These are phyloP conservation scores for Aphyosemion australe DNA, from an alignment of 2,113 vertebrate genomes.

Conservation along the genomic window DNA sequence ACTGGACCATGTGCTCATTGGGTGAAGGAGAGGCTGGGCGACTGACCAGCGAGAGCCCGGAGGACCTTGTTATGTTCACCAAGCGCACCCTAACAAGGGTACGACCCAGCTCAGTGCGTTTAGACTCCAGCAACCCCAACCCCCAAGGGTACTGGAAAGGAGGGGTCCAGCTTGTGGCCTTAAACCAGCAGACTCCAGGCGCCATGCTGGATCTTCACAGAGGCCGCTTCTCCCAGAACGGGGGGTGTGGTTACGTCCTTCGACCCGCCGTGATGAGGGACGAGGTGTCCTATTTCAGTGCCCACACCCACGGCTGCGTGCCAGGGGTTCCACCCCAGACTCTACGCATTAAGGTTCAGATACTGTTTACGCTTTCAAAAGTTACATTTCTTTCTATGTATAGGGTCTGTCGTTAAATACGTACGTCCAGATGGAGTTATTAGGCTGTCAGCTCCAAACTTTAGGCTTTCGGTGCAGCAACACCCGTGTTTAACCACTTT, in stretches of 20 bases:
- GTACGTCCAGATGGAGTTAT: too few relatives aligned
- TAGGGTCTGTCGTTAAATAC: not conserved
- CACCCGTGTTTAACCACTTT: too few relatives aligned
- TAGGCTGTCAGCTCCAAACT: too few relatives aligned
- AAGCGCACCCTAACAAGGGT: constrained; percentile 92
- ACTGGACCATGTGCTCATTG: constrained; percentile 93
- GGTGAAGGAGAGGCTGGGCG: constrained; percentile 92
- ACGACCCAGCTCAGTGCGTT: constrained; percentile 90
- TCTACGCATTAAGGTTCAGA: constrained; percentile 86
- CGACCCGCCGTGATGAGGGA: constrained; percentile 94
- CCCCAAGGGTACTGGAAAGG: constrained; percentile 98
- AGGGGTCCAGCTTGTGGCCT: constrained; percentile 94
- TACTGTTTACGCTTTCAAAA: not conserved
- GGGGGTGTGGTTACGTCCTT: constrained; percentile 92
- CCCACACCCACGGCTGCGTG: constrained; percentile 93
- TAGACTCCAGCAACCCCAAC: constrained; percentile 97
- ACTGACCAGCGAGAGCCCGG: constrained; percentile 91
- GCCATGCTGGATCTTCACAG: constrained; percentile 96
- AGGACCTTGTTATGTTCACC: constrained; percentile 96
- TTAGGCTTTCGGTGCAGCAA: too few relatives aligned
- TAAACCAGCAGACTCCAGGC: constrained; percentile 96
- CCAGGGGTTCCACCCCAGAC: constrained; percentile 92
- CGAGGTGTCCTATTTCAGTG: constrained; percentile 96
- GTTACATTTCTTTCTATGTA: not conserved
- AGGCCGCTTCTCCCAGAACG: constrained; percentile 94